Evolutionary conservation across 2,888 invertebrate species (phyloP), one percentile per base, ranked within the genome.

Genomic region (Hipparchia semele): DNA sequence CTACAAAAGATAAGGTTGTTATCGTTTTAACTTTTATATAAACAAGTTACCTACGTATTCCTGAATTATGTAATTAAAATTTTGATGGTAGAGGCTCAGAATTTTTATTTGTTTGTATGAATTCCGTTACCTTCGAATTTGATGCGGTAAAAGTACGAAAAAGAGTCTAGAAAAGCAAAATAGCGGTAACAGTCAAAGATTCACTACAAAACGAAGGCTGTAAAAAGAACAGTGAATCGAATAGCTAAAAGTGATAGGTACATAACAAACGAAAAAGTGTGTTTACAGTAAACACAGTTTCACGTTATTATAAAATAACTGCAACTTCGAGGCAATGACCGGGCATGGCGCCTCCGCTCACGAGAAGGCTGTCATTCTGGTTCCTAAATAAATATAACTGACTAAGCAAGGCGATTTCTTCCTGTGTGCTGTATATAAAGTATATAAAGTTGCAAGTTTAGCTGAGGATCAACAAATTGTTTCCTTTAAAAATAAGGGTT

Each of bases 311-410:
- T 87, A 87, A 89, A 89, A 90, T 92, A 92, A 92, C 92, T 91
- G 93, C 92, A 92, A 90, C 84, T 87, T 79, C 85, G 86, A 84
- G 91, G 84, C 93, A 92, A 92, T 88, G 93, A 92, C 92, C 93
- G 87, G 83, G 82, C 85, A 83, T 80, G 85, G 85, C 85, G 84
- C 86, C 84, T 73, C 65, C 80, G 82, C 79, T 79, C 78, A 79
- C 79, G 79, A 79, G 82, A 84, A 88, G 88, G 88, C 88, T 87
- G 91, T 88, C 85, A 85, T 85, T 86, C 93, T 84, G 90, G 91
- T 91, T 91, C 83, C 84, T 82, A 90, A 90, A 87, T 84, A 87
- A 86, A 87, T 79, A 79, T 71, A 73, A 77, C 71, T 69, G 72
- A 33, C 51, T 53, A 33, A 65, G 51, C 33, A 65, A 65, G 53